These are phyloP conservation scores for Calliopum simillimum DNA, from an alignment of 2,888 invertebrate species.

Conservation along the genomic window DNA sequence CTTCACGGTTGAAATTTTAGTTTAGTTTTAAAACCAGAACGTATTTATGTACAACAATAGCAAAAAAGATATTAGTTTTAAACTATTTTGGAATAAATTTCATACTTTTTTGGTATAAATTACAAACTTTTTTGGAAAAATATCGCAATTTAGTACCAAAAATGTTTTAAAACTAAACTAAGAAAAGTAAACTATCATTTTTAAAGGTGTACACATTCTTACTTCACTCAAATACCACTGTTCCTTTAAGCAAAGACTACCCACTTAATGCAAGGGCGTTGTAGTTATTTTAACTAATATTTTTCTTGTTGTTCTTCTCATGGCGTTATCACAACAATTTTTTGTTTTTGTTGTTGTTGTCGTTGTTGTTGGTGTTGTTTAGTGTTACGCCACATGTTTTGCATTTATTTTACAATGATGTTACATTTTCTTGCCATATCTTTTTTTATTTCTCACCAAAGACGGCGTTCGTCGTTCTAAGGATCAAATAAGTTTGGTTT, in stretches of 20 bases:
- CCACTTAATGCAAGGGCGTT: not conserved
- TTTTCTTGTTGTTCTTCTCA: not conserved
- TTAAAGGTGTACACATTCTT: too few relatives aligned
- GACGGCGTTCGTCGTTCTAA: not conserved
- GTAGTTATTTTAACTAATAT: slow-evolving; percentile 19
- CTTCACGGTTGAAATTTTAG: too few relatives aligned
- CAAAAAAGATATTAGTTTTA: too few relatives aligned
- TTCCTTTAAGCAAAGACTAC: not conserved
- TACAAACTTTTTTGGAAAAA: too few relatives aligned
- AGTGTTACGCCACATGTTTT: slow-evolving; percentile 26
- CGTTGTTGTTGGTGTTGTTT: slow-evolving; percentile 11
- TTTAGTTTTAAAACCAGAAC: too few relatives aligned
- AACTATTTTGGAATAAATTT: too few relatives aligned
- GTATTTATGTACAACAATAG: too few relatives aligned
- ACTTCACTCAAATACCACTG: too few relatives aligned
- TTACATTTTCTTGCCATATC: not conserved
- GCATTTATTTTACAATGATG: slow-evolving; percentile 19
- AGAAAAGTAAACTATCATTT: too few relatives aligned
- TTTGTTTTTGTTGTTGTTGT: not conserved
- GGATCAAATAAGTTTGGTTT: not conserved
- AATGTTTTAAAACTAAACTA: too few relatives aligned
- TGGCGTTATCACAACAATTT: not conserved
- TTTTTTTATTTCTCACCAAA: not conserved
- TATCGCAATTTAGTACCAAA: too few relatives aligned
- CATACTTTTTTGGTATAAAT: too few relatives aligned